A percentile compares a stretch with the other conserved stretches of the same genome.
These are phyloP conservation scores for Hipposideros larvatus DNA, from an alignment of 2,797 vertebrate species.

Conservation along the genomic window DNA sequence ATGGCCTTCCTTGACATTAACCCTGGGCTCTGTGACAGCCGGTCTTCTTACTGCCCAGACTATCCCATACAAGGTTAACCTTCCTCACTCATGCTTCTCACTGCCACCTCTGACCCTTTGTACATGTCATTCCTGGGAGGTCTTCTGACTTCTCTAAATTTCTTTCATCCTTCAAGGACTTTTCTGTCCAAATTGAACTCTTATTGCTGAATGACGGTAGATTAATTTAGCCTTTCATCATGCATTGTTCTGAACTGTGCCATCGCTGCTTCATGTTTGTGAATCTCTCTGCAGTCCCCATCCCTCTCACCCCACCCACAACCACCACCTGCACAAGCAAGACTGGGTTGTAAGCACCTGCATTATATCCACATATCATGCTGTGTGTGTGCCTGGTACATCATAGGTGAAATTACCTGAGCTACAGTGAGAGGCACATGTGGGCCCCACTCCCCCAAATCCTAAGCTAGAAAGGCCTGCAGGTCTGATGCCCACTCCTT, in stretches of 20 bases:
- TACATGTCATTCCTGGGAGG: fast-evolving
- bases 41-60: not conserved
- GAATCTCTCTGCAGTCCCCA: not conserved
- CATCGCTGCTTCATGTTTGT: not conserved
- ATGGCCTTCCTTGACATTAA: fast-evolving
- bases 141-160: not conserved
- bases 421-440: not conserved
- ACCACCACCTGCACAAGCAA: not conserved
- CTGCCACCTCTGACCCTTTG: not conserved
- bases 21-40: too few species aligned
- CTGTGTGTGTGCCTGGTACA: not conserved
- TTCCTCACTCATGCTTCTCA: not conserved
- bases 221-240: not conserved
- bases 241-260: not conserved
- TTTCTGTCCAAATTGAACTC: not conserved
- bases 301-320: not conserved
- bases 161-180: not conserved
- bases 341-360: not conserved
- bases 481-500: not conserved
- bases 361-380: not conserved
- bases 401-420: not conserved
- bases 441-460: not conserved
- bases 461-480: not conserved
- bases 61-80: fast-evolving
- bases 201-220: not conserved